Evolutionary conservation across 64 coral and sea anemone genomes (phyloP), one percentile per base, ranked within the genome.

Genomic region (Montipora cactus): DNA sequence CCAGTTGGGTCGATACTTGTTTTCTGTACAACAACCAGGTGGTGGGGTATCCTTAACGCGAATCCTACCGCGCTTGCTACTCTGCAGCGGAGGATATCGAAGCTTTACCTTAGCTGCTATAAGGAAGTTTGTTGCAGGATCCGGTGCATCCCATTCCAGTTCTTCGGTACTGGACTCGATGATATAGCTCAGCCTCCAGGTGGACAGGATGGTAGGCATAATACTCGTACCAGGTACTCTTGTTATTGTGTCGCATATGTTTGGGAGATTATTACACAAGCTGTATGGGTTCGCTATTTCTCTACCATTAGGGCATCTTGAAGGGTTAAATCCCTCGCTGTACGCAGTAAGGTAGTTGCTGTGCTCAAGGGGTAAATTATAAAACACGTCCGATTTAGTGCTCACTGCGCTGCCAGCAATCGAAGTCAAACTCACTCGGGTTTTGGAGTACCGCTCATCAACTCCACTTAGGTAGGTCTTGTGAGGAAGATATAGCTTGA

Each of bases 401-500:
- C 75, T 47, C 44, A 77, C 75, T 48, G 75, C 46, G 19, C 68
- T 88, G 14, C 67, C 47, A 20, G 14, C 45, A n/a, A 49, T 49
- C 5, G 68, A 9, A 4, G 85, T 49, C 68, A 88, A 44, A 18
- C 68, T 18, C 11, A 69, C 48, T 8, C 85, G 85, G 1, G 85
- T 88, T n/a, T 70, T 88, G 5, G 85, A 74, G 45, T 53, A 52
- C 3, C 18, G 68, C 46, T 88, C n/a, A 3, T 16, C n/a, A 9
- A 50, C 5, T 50, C 74, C 59, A 73, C 44, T 53, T 22, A 7
- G 1, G 45, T 88, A 88, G 22, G 68, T 49, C 7, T 74, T 53
- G 64, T 74, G 85, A 21, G 85, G 85, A 18, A 88, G 85, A 75
- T 88, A 88, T 15, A 88, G 67, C 19, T 88, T 88, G 21, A 88